Conservation (phyloP, 2,797 vertebrate genomes). For the Dryobates pubescens region DNA sequence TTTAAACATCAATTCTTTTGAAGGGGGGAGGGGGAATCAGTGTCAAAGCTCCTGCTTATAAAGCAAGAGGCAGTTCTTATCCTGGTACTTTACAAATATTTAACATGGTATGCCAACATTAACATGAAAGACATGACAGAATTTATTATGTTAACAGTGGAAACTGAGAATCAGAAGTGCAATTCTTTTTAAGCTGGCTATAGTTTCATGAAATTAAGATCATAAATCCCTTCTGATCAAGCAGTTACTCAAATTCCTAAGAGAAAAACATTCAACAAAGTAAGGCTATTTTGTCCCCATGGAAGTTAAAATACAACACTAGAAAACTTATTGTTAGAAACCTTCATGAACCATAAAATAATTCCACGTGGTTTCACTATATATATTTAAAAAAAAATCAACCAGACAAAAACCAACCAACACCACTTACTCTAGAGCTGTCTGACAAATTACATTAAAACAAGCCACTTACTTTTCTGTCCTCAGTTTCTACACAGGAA, state of each 20-base stretch:
- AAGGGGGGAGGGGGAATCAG: not conserved
- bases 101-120: not conserved
- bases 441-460: conserved; percentile 4
- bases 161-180: not conserved
- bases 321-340: not conserved
- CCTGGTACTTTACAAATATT: not conserved
- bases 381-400: not conserved
- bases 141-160: not conserved
- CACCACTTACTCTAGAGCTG: not conserved
- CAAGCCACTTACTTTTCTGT: conserved; percentile 77
- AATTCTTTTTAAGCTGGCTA: not conserved
- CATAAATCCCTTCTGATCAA: not conserved
- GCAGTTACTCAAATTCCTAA: not conserved
- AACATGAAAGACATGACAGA: not conserved
- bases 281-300: not conserved
- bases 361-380: not conserved
- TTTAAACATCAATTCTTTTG: not conserved
- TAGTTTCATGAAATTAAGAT: not conserved
- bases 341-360: not conserved
- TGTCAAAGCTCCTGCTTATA: not conserved
- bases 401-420: not conserved
- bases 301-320: not conserved
- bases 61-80: not conserved
- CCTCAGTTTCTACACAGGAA: conserved; percentile 79
- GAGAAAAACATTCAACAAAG: not conserved